Evolutionary conservation across 37 sponge, comb jelly and placozoan genomes (phyloP).

Genomic region (Oscarella lobularis): DNA sequence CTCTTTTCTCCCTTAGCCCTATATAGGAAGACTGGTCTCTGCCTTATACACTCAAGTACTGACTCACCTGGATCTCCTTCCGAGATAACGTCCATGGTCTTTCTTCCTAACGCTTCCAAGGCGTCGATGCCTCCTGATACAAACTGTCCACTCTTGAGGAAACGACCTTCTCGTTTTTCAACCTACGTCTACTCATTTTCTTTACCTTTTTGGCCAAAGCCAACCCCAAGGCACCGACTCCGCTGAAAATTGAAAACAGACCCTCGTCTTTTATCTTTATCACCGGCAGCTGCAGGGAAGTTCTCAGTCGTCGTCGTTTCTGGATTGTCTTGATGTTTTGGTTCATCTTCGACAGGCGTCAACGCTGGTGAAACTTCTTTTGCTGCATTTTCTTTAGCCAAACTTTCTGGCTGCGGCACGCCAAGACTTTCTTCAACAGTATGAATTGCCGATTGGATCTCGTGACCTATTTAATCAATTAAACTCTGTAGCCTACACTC

Average conservation of each 20-base stretch:
- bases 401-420: constrained; percentile 15
- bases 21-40: background rate
- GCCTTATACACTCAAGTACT: background rate
- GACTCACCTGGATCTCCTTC: constrained; percentile 75
- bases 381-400: constrained; percentile 1
- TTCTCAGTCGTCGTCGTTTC: background rate
- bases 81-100: constrained; percentile 73
- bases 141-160: constrained; percentile 29
- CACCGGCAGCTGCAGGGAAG: background rate
- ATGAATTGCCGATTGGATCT: constrained; percentile 32
- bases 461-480: too few relatives aligned
- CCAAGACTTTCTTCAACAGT: constrained; percentile 57
- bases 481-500: too few relatives aligned
- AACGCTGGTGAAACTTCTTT: too few relatives aligned
- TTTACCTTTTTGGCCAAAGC: background rate
- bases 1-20: constrained; percentile 55
- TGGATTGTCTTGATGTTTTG: background rate
- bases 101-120: constrained; percentile 73
- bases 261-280: background rate
- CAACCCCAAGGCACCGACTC: background rate
- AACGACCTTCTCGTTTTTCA: too few relatives aligned
- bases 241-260: background rate
- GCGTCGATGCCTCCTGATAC: constrained; percentile 73
- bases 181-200: too few relatives aligned
- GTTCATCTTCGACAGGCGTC: background rate